phyloP scores from a whole-genome alignment of 2,888 invertebrate genomes.

The Drosophila melanosoma region DNA sequence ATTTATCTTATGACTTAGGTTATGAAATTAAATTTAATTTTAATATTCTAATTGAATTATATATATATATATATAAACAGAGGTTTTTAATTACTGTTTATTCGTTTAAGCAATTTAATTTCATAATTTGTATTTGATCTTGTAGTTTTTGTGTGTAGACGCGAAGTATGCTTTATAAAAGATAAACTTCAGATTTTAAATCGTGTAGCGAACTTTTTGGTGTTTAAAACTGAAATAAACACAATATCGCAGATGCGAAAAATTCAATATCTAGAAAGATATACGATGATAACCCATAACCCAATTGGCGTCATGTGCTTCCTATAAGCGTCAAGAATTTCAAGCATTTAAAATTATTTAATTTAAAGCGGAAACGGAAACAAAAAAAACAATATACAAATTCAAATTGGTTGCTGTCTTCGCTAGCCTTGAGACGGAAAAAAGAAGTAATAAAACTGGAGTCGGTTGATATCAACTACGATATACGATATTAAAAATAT shows the following conservation, averaged over 20 bases:
- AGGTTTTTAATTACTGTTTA: not conserved
- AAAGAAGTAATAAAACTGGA: too few relatives aligned
- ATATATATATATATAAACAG: conserved; percentile 3
- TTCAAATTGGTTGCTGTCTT: not conserved
- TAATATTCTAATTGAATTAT: conserved; percentile 23
- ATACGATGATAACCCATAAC: too few relatives aligned
- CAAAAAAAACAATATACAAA: not conserved
- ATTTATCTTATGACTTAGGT: conserved; percentile 58
- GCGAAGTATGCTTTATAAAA: conserved; percentile 16
- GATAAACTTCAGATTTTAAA: not conserved
- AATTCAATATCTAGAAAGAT: not conserved
- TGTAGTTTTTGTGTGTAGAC: not conserved
- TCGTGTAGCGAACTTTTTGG: conserved; percentile 35
- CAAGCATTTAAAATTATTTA: not conserved
- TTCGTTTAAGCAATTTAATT: not conserved
- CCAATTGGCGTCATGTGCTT: not conserved
- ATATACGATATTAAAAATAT: too few relatives aligned
- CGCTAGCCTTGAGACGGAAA: not conserved
- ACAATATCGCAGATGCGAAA: not conserved
- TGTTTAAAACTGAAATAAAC: not conserved
- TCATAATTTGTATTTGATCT: not conserved
- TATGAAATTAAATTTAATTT: conserved; percentile 41
- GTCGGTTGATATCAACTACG: too few relatives aligned
- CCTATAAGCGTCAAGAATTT: not conserved
- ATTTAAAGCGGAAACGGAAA: not conserved